Percentiles rank a stretch among this genome's conserved stretches.
Evolutionary conservation across 2,888 invertebrate genomes (phyloP).

Genomic region (Drosophila differens): DNA sequence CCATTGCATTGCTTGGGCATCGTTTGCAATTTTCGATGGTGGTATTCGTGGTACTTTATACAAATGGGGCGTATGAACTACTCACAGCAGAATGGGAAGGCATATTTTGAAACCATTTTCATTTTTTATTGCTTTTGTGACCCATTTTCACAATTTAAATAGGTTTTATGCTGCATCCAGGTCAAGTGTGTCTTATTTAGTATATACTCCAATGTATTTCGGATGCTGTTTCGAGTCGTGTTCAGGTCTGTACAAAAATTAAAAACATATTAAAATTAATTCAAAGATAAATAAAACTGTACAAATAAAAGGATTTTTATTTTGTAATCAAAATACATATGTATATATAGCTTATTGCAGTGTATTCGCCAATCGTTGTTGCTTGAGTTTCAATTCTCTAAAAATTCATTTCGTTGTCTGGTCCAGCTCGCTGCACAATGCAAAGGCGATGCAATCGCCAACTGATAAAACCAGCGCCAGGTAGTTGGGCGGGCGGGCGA

Average conservation of each 20-base stretch:
- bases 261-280: neutral
- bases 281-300: neutral
- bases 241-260: neutral
- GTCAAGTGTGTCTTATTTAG: neutral
- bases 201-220: neutral
- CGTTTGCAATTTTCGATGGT: conserved; percentile 30
- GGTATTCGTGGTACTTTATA: neutral
- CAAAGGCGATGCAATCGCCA: conserved; percentile 49
- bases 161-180: no score
- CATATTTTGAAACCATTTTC: neutral
- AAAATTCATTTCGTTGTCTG: conserved; percentile 67
- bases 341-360: neutral
- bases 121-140: neutral
- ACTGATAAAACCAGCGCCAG: conserved; percentile 23
- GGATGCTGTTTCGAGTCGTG: neutral
- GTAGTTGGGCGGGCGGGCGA: neutral
- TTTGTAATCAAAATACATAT: neutral
- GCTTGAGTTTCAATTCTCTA: conserved; percentile 15
- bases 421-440: conserved; percentile 63
- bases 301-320: neutral
- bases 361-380: conserved; percentile 8
- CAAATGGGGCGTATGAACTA: neutral
- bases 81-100: neutral
- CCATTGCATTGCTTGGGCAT: conserved; percentile 37
- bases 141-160: neutral